Evolutionary conservation across 2,113 vertebrate genomes (phyloP).

Genomic region (Desmodus rotundus): DNA sequence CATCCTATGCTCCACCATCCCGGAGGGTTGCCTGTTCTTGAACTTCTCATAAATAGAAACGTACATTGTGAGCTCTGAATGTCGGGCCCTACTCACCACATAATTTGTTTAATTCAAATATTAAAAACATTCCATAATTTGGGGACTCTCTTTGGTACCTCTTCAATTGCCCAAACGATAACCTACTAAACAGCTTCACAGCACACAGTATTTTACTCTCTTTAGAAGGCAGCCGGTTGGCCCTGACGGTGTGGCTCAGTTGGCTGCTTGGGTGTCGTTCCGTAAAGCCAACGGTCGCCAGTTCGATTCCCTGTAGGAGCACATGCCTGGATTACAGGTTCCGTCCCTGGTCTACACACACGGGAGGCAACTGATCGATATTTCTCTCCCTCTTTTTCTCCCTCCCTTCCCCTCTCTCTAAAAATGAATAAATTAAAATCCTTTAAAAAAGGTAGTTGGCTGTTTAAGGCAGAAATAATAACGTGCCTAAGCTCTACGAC

Average conservation of each 20-base stretch:
- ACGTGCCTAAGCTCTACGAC: accelerated
- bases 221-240: neutral
- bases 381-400: too few species aligned
- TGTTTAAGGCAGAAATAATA: neutral
- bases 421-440: too few species aligned
- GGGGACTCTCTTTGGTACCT: neutral
- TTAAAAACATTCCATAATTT: neutral
- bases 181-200: accelerated
- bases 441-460: neutral
- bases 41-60: neutral
- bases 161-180: neutral
- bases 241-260: too few species aligned
- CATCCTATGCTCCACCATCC: accelerated
- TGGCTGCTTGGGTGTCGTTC: too few species aligned
- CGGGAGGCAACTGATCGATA: too few species aligned
- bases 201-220: neutral
- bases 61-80: accelerated
- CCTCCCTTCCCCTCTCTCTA: too few species aligned
- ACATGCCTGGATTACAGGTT: too few species aligned
- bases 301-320: too few species aligned
- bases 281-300: too few species aligned
- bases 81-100: neutral
- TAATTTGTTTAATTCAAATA: neutral
- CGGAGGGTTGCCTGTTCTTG: accelerated
- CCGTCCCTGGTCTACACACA: too few species aligned